Base-by-base conservation (phyloP, 1,140 invertebrate genomes). In the Ceratina australensis region DNA sequence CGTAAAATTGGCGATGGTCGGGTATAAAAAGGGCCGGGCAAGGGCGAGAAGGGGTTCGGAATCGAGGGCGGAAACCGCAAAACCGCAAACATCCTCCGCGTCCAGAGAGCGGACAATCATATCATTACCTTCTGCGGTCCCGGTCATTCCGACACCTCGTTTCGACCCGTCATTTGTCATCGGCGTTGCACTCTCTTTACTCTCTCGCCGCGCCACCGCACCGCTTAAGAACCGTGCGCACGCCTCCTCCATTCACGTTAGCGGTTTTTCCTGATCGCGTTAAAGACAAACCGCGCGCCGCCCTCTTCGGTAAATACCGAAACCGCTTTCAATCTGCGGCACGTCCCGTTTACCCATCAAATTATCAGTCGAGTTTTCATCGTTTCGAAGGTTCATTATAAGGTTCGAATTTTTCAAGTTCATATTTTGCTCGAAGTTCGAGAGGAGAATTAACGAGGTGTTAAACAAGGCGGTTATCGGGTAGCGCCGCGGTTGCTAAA, bases 81-180 rank as follows among this genome's bases (percentile, higher is more conserved):
- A 91, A 92, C 91, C 91, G 81, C 90, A 92, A 86, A 87, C 76
- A 88, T 91, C 88, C 89, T 83, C 84, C 87, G 87, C 90, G 89
- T 87, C 85, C 87, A 90, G 33, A 42, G 33, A 42, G 87, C 88
- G 82, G 83, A 87, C 91, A 92, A 92, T 92, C 91, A 91, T 91
- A 92, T 91, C 89, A 91, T 92, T 92, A 92, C 87, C 89, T 89
- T 89, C 67, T 92, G 90, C 88, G 90, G 90, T 90, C 74, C 85
- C 83, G 33, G 86, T 88, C 89, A 89, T 88, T 86, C 87, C 86
- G 89, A 91, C 90, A 91, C 91, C 90, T 91, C 90, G 88, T 91
- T 90, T 77, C 78, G 79, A 91, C 85, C 82, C 90, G 87, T 89
- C 90, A 89, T 91, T 91, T 89, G 89, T 91, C 89, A 89, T 89